Base-by-base conservation (phyloP, 2,113 vertebrate genomes). In the Jaculus jaculus region DNA sequence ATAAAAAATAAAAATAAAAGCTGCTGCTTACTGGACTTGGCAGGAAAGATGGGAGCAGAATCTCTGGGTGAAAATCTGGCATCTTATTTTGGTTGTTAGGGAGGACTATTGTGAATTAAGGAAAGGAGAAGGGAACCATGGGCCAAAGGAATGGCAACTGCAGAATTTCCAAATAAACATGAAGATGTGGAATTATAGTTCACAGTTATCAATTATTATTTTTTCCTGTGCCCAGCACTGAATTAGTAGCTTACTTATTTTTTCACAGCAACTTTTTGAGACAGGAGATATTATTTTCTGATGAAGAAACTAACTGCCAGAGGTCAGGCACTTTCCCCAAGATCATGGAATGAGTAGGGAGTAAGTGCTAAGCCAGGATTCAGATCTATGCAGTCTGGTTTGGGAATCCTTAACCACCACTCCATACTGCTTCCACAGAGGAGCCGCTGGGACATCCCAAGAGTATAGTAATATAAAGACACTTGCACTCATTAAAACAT, bases 271-370 rank as follows among this genome's bases (percentile, higher is more conserved):
- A 5, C 58, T 89, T 73, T 88, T 58, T 87, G 42, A 90, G 34
- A 77, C 26, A 24, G 75, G 34, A 47, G 23, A 32, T 61, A 0
- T 66, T 61, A 32, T 34, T 82, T 88, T 24, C 17, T 26, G 42
- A 15, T 66, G 20, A 87, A 68, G 79, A 95, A 80, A 47, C 39
- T 74, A 74, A 96, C 54, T 79, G 54, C 30, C 47, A 54, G 17
- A 83, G 34, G 66, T 34, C 58, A 89, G 17, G 17, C 39, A 74
- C 47, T 92, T 73, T 63, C 20, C 20, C 11, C 39, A 73, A 32
- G 17, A n/a, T 81, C 66, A 66, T n/a, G 5, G 1, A 68, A 37
- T n/a, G 39, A 79, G 26, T 79, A 34, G 28, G 16, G 63, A 90
- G 3, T 58, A 89, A 75, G 21, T 71, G 16, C 47, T 63, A 66